Conservation (phyloP, 2,113 vertebrate species). For the Oreotrochilus melanogaster region DNA sequence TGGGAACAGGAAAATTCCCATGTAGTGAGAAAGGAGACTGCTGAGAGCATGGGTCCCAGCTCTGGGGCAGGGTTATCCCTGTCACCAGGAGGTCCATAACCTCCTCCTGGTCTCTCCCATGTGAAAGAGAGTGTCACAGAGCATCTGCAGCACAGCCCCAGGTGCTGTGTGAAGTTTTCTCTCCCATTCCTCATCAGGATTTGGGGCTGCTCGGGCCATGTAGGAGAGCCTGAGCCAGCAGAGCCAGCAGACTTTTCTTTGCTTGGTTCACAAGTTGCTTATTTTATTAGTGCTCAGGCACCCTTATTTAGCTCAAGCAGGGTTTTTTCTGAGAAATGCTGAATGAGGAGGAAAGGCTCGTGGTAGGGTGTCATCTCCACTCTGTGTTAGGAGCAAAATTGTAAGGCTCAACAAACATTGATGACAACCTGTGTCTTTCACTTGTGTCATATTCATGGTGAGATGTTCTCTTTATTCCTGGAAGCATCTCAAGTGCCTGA, state of each 20-base stretch:
- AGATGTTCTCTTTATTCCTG: conserved; percentile 16
- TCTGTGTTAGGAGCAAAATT: not conserved
- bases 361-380: not conserved
- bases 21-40: not conserved
- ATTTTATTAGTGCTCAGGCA: not conserved
- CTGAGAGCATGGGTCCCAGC: rapidly evolving
- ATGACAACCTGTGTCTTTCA: not conserved
- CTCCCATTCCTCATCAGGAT: not conserved
- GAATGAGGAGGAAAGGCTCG: not conserved
- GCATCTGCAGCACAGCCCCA: not conserved
- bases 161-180: not conserved
- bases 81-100: rapidly evolving
- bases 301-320: not conserved
- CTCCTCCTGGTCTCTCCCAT: not conserved
- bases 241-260: not conserved
- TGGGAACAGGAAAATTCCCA: not conserved
- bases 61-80: not conserved
- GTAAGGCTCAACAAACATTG: not conserved
- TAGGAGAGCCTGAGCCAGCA: not conserved
- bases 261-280: not conserved
- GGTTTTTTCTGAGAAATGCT: conserved; percentile 5
- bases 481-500: not conserved
- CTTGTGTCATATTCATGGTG: not conserved
- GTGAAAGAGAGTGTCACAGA: not conserved
- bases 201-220: not conserved